Conservation (phyloP, 2,888 invertebrate species). For the Octonoba sinensis region DNA sequence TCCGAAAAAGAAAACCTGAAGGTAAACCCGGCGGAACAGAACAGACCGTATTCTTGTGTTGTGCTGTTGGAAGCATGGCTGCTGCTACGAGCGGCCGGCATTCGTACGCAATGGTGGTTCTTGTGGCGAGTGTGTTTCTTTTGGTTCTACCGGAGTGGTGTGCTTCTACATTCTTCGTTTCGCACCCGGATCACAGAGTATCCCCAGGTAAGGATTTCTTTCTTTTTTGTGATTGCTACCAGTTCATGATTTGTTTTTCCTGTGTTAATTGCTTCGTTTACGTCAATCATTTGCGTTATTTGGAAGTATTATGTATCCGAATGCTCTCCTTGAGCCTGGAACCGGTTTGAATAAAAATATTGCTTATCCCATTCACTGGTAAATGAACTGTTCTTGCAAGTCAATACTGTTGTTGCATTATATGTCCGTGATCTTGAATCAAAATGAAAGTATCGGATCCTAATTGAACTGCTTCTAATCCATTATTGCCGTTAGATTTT, state of each 20-base stretch:
- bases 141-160: constrained; percentile 22
- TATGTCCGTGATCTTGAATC: too few species aligned
- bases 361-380: too few species aligned
- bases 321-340: neutral
- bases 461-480: too few species aligned
- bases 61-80: constrained; percentile 18
- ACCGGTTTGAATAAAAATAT: too few species aligned
- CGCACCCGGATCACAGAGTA: constrained; percentile 52
- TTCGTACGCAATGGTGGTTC: neutral
- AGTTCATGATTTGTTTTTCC: neutral
- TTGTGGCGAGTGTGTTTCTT: constrained; percentile 8
- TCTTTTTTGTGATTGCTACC: neutral
- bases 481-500: too few species aligned
- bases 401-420: too few species aligned
- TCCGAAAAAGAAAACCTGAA: constrained; percentile 7
- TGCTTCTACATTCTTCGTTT: constrained; percentile 27
- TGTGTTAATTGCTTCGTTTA: neutral
- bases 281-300: neutral
- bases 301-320: neutral
- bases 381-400: too few species aligned
- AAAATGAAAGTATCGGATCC: too few species aligned
- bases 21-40: constrained; percentile 9
- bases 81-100: constrained; percentile 13
- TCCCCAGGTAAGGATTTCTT: constrained; percentile 42
- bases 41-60: constrained; percentile 6